Evolutionary conservation across 2,797 vertebrate species (phyloP), one percentile per base, ranked within the genome.

Genomic region (Melanotaenia parkinsoni): DNA sequence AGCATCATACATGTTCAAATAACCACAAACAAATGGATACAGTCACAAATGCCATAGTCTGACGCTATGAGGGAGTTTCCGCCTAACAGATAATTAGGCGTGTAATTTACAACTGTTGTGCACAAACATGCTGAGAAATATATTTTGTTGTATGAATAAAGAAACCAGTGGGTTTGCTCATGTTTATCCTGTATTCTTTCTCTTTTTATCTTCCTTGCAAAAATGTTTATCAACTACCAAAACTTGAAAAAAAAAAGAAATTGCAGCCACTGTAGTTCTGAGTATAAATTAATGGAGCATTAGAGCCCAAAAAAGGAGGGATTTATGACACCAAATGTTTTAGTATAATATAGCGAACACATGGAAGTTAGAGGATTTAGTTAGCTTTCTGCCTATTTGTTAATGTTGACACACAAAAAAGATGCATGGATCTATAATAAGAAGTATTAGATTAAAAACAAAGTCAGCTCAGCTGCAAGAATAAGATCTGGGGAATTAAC

Each of bases 291-390:
- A 84, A 72, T 74, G 73, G 38, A 26, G 35, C 80, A 69, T 79
- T 78, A 64, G 84, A 89, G 59, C 22, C 10, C 22, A 62, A 37
- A 18, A 24, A 67, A 43, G 45, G 40, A 33, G 68, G 70, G 56
- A 83, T 82, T 89, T 82, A 89, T 77, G 74, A 71, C 66, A 58
- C 74, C 74, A 80, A 82, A 81, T 85, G 76, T 80, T 80, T 65
- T 51, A 47, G 40, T 1, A 61, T 33, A 33, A 33, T 30, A 72
- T 61, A 37, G 24, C 24, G 47, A 77, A 72, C 76, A 78, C 79
- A 71, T 77, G 67, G 63, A 70, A 63, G 54, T 76, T 30, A 8
- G 54, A 66, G 60, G 32, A 45, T 75, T 76, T 26, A 58, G 40
- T 80, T 63, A 37, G 54, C 4, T 58, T 37, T 43, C 30, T 45